Conservation (phyloP, 2,113 vertebrate species). For the Esox niger region DNA sequence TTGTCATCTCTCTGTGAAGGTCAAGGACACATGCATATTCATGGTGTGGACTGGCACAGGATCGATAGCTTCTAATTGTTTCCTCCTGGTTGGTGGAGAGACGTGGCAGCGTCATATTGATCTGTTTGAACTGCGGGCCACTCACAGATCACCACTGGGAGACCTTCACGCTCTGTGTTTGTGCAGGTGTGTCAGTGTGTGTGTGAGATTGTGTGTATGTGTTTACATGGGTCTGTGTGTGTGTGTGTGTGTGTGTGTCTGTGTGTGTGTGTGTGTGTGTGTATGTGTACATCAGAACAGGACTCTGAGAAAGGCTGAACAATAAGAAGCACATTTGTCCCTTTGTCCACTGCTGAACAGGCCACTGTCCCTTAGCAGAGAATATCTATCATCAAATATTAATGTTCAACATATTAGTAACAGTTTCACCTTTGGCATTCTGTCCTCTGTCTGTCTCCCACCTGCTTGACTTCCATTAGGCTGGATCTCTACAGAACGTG, state of each 20-base stretch:
- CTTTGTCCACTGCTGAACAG: no score
- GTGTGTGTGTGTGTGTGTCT: no score
- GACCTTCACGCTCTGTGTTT: slow-evolving; percentile 63
- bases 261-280: no score
- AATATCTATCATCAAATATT: no score
- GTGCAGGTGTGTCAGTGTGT: slow-evolving; percentile 29
- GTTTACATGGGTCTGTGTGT: neutral
- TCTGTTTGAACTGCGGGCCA: slow-evolving; percentile 83
- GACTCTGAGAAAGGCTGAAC: neutral
- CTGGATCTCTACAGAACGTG: slow-evolving; percentile 45
- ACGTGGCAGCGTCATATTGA: slow-evolving; percentile 92
- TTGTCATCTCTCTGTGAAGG: slow-evolving; percentile 61
- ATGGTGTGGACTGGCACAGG: slow-evolving; percentile 80
- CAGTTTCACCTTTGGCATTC: neutral
- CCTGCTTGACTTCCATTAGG: slow-evolving; percentile 39
- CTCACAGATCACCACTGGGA: slow-evolving; percentile 67
- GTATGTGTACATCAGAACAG: no score
- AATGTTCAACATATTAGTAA: no score
- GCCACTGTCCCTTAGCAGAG: no score
- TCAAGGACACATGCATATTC: slow-evolving; percentile 99
- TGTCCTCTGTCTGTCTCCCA: neutral
- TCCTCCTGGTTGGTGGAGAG: slow-evolving; percentile 90
- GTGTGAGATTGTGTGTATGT: slow-evolving; percentile 16
- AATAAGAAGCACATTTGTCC: no score
- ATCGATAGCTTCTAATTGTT: slow-evolving; percentile 99